These are phyloP conservation scores for Oreotragus oreotragus DNA, from an alignment of 2,113 vertebrate genomes.

Conservation along the genomic window DNA sequence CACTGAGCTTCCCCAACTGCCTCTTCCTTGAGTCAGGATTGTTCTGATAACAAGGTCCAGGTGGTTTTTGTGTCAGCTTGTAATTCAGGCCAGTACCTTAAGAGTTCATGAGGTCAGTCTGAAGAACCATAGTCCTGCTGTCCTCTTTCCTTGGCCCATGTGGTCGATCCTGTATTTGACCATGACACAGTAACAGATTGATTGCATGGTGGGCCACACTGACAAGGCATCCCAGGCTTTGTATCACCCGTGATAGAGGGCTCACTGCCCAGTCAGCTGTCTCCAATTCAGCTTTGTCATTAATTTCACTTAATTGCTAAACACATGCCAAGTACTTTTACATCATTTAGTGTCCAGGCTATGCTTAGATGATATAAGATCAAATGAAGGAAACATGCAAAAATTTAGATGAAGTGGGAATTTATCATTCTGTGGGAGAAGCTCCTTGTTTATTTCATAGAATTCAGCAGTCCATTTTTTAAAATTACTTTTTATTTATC, in stretches of 20 bases:
- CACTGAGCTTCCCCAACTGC: neutral
- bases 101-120: neutral
- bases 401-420: neutral
- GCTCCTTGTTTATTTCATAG: neutral
- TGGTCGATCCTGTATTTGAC: neutral
- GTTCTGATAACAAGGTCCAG: neutral
- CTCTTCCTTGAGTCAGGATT: neutral
- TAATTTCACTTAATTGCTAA: neutral
- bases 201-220: neutral
- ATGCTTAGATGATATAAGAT: neutral
- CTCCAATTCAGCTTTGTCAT: neutral
- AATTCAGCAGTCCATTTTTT: neutral
- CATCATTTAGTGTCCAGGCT: neutral
- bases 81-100: neutral
- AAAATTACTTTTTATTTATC: neutral
- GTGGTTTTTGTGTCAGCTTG: neutral
- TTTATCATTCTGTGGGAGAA: neutral
- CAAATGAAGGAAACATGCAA: neutral
- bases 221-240: neutral
- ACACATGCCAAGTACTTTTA: neutral
- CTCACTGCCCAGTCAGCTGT: neutral
- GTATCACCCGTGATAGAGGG: neutral
- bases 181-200: neutral
- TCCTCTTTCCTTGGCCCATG: neutral
- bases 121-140: neutral